phyloP scores from a whole-genome alignment of 2,797 vertebrate genomes.

The Passerculus sandwichensis region DNA sequence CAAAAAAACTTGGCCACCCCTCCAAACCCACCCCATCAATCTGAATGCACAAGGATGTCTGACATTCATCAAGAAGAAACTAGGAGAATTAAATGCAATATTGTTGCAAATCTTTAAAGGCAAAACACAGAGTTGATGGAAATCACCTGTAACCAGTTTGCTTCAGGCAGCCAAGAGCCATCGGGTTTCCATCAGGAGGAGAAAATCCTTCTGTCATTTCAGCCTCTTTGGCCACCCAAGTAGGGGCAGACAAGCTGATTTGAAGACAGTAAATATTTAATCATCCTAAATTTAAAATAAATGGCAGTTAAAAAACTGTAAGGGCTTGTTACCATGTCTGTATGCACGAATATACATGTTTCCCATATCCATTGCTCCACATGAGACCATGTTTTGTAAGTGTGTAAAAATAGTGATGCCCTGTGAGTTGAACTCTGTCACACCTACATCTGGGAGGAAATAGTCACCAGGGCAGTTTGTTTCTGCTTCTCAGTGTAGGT shows the following conservation, averaged over 20 bases:
- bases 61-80: not conserved
- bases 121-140: not conserved
- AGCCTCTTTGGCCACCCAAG: not conserved
- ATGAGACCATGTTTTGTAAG: not conserved
- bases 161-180: not conserved
- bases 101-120: not conserved
- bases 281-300: not conserved
- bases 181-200: not conserved
- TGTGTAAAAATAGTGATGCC: not conserved
- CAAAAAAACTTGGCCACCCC: accelerated
- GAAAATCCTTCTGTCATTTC: not conserved
- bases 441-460: not conserved
- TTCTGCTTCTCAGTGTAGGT: not conserved
- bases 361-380: not conserved
- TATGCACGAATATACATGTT: not conserved
- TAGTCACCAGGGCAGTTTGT: not conserved
- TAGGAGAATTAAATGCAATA: not conserved
- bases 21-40: not conserved
- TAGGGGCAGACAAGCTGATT: not conserved
- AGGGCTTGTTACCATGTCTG: not conserved
- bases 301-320: not conserved
- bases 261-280: not conserved
- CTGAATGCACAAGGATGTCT: not conserved
- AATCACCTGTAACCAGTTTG: slow-evolving; percentile 9
- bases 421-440: not conserved